Percentiles rank a stretch among this genome's conserved stretches.
Conservation (phyloP, 2,797 vertebrate species). For the Brachyalestes nurse region DNA sequence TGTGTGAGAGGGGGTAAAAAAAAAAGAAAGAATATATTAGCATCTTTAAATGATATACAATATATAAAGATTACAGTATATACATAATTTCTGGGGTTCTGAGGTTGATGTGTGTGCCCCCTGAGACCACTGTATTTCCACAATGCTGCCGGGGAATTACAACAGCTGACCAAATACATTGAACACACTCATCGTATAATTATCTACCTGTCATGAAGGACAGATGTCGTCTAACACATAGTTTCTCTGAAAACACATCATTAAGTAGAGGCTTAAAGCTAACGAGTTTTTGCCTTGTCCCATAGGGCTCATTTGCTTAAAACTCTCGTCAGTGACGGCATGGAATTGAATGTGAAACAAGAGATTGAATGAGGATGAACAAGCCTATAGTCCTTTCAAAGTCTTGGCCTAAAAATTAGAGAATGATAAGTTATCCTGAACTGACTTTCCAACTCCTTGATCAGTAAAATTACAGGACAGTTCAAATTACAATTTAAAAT, state of each 20-base stretch:
- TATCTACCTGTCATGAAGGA: neutral
- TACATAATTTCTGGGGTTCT: neutral
- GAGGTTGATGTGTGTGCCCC: neutral
- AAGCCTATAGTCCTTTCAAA: neutral
- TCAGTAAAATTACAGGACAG: neutral
- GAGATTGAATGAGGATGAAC: neutral
- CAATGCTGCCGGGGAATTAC: neutral
- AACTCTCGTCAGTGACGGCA: neutral
- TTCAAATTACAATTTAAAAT: neutral
- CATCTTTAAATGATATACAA: neutral
- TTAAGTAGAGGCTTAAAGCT: neutral
- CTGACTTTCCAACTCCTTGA: neutral
- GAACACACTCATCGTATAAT: neutral
- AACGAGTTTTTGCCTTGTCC: neutral
- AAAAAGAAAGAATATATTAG: neutral
- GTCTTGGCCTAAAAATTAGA: neutral
- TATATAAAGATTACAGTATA: neutral
- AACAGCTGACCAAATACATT: constrained; percentile 37
- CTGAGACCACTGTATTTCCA: neutral
- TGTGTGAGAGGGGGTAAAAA: constrained; percentile 58
- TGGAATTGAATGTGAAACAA: neutral
- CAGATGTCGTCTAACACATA: neutral
- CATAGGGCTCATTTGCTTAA: neutral
- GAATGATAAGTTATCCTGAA: neutral
- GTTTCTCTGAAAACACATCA: neutral